phyloP scores from a whole-genome alignment of 2,113 vertebrate species.

The Nanorana parkeri region DNA sequence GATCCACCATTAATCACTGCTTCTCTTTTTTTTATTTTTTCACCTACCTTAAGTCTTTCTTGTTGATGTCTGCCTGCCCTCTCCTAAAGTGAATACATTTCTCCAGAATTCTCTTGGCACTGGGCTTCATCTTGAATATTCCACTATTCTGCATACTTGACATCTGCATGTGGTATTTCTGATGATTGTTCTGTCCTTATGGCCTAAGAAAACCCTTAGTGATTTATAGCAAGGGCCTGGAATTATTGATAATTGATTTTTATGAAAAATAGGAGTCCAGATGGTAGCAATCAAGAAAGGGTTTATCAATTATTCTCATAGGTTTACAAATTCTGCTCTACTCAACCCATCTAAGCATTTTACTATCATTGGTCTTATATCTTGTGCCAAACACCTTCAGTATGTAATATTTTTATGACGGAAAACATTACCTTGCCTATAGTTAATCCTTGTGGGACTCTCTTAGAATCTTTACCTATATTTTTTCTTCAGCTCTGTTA shows the following conservation, averaged over 20 bases:
- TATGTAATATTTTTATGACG: neutral
- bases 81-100: too few relatives aligned
- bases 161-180: conserved; percentile 17
- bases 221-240: neutral
- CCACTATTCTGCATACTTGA: neutral
- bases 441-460: neutral
- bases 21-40: too few relatives aligned
- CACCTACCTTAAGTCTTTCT: too few relatives aligned
- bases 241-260: conserved; percentile 28
- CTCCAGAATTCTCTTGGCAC: too few relatives aligned
- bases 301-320: neutral
- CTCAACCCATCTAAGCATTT: neutral
- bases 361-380: neutral
- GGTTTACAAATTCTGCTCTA: neutral
- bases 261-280: neutral
- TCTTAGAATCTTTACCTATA: neutral
- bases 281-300: conserved; percentile 16
- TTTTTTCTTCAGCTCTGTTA: neutral
- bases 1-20: too few relatives aligned
- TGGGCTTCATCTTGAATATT: too few relatives aligned
- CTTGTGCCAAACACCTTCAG: neutral
- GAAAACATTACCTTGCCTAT: neutral
- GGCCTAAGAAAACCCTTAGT: neutral
- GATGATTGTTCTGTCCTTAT: neutral
- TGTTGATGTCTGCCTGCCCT: too few relatives aligned